Evolutionary conservation across 2,888 invertebrate genomes (phyloP).

Genomic region (Sisyra nigra): DNA sequence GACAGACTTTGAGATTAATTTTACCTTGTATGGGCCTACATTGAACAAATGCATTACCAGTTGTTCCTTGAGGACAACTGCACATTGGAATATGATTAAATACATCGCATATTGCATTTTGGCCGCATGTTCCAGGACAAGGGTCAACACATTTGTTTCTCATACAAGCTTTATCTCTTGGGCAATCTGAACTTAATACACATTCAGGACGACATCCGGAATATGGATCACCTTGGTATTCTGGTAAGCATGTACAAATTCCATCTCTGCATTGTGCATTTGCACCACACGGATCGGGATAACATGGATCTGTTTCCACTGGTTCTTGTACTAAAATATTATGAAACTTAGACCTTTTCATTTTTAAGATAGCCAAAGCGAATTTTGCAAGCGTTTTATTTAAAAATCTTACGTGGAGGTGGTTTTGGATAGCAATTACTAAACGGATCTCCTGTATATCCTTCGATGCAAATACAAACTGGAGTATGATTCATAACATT

Average conservation of each 20-base stretch:
- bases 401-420: conserved; percentile 9
- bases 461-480: conserved; percentile 46
- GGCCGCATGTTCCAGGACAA: conserved; percentile 54
- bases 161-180: conserved; percentile 49
- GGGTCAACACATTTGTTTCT: conserved; percentile 59
- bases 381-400: conserved; percentile 18
- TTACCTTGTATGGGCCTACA: conserved; percentile 25
- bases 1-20: too few species aligned
- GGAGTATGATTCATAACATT: conserved; percentile 52
- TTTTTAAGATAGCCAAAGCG: conserved; percentile 21
- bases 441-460: conserved; percentile 38
- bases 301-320: conserved; percentile 41
- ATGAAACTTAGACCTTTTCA: too few species aligned
- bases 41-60: conserved; percentile 52
- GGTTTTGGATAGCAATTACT: conserved; percentile 27
- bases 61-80: conserved; percentile 43
- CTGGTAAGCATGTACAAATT: conserved; percentile 50
- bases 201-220: conserved; percentile 64
- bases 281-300: conserved; percentile 53
- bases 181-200: conserved; percentile 55
- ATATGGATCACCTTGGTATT: conserved; percentile 60
- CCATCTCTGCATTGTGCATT: conserved; percentile 48
- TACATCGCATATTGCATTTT: conserved; percentile 31
- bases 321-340: conserved; percentile 16
- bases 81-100: conserved; percentile 52